Conservation (phyloP, 2,113 vertebrate genomes). For the Phyllostomus hastatus region DNA sequence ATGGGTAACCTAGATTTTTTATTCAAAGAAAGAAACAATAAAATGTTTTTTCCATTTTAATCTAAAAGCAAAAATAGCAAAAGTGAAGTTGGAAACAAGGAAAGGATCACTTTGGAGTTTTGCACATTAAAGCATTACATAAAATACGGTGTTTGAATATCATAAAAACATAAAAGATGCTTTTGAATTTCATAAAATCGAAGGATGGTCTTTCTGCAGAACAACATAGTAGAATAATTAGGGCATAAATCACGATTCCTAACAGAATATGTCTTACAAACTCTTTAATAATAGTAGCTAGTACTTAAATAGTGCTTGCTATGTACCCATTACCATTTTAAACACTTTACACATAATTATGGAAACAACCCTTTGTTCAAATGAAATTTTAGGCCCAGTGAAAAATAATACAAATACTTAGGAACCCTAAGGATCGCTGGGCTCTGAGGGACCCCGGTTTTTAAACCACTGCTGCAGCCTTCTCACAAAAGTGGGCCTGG, state of each 20-base stretch:
- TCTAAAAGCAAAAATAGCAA: slow-evolving; percentile 45
- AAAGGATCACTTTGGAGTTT: slow-evolving; percentile 28
- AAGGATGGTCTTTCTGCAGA: background rate
- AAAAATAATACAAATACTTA: background rate
- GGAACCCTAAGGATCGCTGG: background rate
- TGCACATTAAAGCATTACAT: slow-evolving; percentile 42
- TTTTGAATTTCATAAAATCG: slow-evolving; percentile 47
- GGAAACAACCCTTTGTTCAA: background rate
- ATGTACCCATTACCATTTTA: background rate
- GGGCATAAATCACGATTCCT: slow-evolving; percentile 13
- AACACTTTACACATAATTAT: background rate
- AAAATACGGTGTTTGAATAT: slow-evolving; percentile 25
- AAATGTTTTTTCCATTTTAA: background rate
- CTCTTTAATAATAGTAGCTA: background rate
- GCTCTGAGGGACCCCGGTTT: background rate
- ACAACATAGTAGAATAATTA: slow-evolving; percentile 21
- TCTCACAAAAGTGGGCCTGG: background rate
- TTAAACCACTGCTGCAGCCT: background rate
- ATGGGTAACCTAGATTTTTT: slow-evolving; percentile 44
- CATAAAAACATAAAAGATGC: slow-evolving; percentile 40
- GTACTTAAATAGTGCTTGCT: background rate
- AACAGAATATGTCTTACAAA: slow-evolving; percentile 3
- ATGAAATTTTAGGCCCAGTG: background rate
- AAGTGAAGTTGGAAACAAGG: slow-evolving; percentile 5
- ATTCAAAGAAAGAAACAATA: background rate